Evolutionary conservation across 2,797 vertebrate species (phyloP), one percentile per base, ranked within the genome.

Genomic region (Sebastiscus tertius): DNA sequence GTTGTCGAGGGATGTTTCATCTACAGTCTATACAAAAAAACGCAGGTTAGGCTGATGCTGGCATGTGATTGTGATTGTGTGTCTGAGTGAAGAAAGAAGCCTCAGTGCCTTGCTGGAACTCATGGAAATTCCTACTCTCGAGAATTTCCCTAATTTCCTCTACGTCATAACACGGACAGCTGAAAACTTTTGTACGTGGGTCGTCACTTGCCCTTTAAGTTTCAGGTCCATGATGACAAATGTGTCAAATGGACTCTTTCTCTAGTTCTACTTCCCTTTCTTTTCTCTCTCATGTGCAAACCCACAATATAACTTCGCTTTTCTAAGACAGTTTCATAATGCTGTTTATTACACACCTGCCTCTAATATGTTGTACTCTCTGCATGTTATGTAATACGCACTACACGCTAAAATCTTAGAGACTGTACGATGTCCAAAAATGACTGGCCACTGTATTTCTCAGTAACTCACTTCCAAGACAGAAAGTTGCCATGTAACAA

Each of bases 1-100:
- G 16, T 91, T 5, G 42, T 94, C 0, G 89, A 95, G 63, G 94
- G 90, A 69, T 83, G 10, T 80, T 91, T 94, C 6, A 92, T 95
- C 90, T 90, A 89, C 84, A 72, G 61, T 26, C 86, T 96, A 0
- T 91, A 90, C 61, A 75, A 75, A 65, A 93, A 72, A 63, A 82
- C 52, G 0, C 79, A 90, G 90, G 95, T 95, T 65, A 94, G 90
- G n/a, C 22, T 31, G 9, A 61, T 27, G 16, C 67, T 11, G 74
- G 5, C 4, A 5, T 73, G 27, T 66, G 42, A 33, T 26, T 20
- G 26, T 55, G 42, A 46, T 46, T 18, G 16, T 18, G 6, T 69
- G 33, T 60, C 7, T 64, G 9, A n/a, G 55, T 16, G n/a, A 34
- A 11, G 20, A 3, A 64, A 67, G 33, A 79, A 27, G 12, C 13